Base-by-base conservation (phyloP, 2,888 invertebrate species). In the Dicyrtoma fusca region DNA sequence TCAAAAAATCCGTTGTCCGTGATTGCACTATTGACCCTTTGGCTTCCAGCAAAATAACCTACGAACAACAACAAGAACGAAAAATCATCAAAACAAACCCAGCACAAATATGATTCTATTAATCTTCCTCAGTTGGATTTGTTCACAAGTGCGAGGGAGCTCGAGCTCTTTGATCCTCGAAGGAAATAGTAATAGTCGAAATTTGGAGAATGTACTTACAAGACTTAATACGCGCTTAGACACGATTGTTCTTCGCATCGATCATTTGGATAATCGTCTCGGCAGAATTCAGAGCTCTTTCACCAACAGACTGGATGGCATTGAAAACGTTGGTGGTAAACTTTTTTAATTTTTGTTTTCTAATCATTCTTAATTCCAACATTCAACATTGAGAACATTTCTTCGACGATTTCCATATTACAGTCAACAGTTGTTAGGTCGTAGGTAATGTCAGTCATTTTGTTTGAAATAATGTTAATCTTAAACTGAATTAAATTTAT, bases 251-350 rank as follows among this genome's bases (percentile, higher is more conserved):
- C 81, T 84, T 74, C 83, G 84, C 77, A 80, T 86, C 73, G 86
- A 85, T 64, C 82, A 82, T 21, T 81, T 86, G 25, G 85, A 85
- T 74, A 78, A 83, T 6, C 83, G 85, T 78, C 79, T 86, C 1
- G 82, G 82, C 1, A 79, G 84, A 61, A 75, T 85, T 23, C 85
- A 86, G 77, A 81, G 83, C 0, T 77, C 75, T n/a, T 74, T 78
- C 1, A 78, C 73, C 21, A 66, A 76, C 14, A 55, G 80, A 69
- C 75, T 80, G 25, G 80, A 79, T 63, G 75, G 74, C 51, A 75
- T 79, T 63, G 79, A 80, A 69, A 77, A 76, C 51, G 79, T 79
- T 69, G 75, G 78, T 65, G 19, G 21, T 42, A 66, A 14, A 26
- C 19, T 61, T 61, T 34, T 61, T 49, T 49, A 14, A 49, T n/a